phyloP scores from a whole-genome alignment of 2,888 invertebrate species.

The Melanchra persicariae region DNA sequence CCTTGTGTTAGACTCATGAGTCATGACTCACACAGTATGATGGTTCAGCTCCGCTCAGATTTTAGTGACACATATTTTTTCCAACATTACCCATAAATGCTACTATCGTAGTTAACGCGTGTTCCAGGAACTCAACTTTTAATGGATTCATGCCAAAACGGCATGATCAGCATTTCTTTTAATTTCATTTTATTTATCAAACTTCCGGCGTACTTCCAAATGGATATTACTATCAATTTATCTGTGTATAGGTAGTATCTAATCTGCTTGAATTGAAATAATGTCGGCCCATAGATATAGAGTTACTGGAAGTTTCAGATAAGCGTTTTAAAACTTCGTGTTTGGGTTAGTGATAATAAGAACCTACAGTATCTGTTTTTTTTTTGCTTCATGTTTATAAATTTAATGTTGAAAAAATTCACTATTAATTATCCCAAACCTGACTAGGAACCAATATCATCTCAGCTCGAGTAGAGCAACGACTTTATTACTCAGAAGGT shows the following conservation, averaged over 20 bases:
- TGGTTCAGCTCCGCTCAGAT: not conserved
- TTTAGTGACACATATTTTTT: not conserved
- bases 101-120: conserved; percentile 14
- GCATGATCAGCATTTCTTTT: conserved; percentile 64
- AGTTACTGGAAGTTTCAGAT: conserved; percentile 46
- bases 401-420: too few relatives aligned
- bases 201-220: conserved; percentile 70
- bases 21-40: not conserved
- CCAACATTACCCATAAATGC: conserved; percentile 17
- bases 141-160: conserved; percentile 39
- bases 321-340: not conserved
- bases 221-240: conserved; percentile 72
- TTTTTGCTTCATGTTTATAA: too few relatives aligned
- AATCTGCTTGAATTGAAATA: conserved; percentile 73
- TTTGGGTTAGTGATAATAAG: not conserved
- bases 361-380: too few relatives aligned
- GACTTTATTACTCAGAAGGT: not conserved
- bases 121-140: conserved; percentile 19
- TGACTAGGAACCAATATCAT: not conserved
- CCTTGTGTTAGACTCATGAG: not conserved
- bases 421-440: too few relatives aligned
- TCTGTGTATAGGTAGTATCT: conserved; percentile 73
- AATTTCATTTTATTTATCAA: conserved; percentile 70
- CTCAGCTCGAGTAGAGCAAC: not conserved
- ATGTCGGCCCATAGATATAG: conserved; percentile 53